Conservation (phyloP, 2,113 vertebrate species). For the Bostrychus sinensis region DNA sequence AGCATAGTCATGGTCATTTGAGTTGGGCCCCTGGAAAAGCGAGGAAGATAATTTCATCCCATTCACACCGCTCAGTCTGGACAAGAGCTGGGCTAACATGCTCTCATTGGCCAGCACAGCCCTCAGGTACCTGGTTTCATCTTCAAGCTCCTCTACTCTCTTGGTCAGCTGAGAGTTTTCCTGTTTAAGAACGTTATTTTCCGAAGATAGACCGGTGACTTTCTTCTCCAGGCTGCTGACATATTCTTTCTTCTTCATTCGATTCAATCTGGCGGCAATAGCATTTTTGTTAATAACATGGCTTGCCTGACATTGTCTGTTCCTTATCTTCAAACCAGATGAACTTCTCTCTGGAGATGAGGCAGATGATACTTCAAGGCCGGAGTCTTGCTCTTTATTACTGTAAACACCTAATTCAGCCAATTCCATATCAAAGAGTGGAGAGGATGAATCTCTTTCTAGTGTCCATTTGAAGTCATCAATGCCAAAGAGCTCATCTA, state of each 20-base stretch:
- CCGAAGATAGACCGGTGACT: conserved; percentile 83
- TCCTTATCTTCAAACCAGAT: conserved; percentile 21
- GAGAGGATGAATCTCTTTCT: conserved; percentile 44
- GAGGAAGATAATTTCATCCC: conserved; percentile 94
- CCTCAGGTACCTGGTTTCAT: conserved; percentile 93
- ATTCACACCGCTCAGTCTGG: conserved; percentile 90
- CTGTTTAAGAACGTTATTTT: conserved; percentile 87
- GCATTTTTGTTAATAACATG: conserved; percentile 81
- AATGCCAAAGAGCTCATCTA: conserved; percentile 70
- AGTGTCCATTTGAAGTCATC: conserved; percentile 73
- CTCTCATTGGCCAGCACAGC: conserved; percentile 97
- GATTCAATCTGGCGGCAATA: conserved; percentile 90
- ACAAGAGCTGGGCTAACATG: conserved; percentile 89
- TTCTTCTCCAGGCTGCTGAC: conserved; percentile 87
- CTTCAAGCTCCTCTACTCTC: conserved; percentile 90
- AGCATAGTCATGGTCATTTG: conserved; percentile 86
- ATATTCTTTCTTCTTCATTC: conserved; percentile 94
- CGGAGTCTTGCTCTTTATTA: conserved; percentile 31
- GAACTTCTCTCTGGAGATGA: conserved; percentile 47
- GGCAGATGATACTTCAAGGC: conserved; percentile 22
- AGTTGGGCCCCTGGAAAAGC: conserved; percentile 86
- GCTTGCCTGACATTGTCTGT: conserved; percentile 49
- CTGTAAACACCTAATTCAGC: conserved; percentile 15
- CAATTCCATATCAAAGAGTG: conserved; percentile 57
- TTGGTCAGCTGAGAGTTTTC: conserved; percentile 87